Evolutionary conservation across 2,113 vertebrate species (phyloP).

Genomic region (Hylia prasina): DNA sequence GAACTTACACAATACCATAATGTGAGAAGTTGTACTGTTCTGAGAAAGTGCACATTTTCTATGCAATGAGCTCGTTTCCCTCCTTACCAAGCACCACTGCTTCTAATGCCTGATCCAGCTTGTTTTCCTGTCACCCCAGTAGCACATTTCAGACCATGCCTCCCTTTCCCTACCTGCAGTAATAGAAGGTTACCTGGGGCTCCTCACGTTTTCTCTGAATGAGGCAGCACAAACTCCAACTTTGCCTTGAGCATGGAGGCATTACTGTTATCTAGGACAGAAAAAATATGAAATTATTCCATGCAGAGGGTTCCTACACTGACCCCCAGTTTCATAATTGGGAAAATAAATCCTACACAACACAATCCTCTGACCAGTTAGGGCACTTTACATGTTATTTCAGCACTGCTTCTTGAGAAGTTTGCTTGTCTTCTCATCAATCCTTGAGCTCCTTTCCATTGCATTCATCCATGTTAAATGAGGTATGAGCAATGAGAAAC

Average conservation of each 20-base stretch:
- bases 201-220: not conserved
- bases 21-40: not conserved
- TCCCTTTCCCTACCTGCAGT: not conserved
- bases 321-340: not conserved
- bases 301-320: not conserved
- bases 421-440: not conserved
- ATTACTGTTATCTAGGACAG: not conserved
- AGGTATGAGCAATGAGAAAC: not conserved
- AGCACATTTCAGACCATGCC: not conserved
- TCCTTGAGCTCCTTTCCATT: not conserved
- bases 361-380: not conserved
- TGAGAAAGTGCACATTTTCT: not conserved
- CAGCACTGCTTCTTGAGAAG: not conserved
- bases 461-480: not conserved
- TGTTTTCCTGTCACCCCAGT: not conserved
- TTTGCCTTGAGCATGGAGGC: not conserved
- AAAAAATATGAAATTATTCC: not conserved
- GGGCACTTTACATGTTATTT: not conserved
- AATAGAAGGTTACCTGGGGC: not conserved
- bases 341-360: not conserved
- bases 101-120: not conserved
- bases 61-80: not conserved
- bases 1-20: not conserved
- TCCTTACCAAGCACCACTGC: not conserved
- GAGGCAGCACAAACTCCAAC: not conserved